Evolutionary conservation across 2,888 invertebrate species (phyloP).

Genomic region (Epistrophe eligans): DNA sequence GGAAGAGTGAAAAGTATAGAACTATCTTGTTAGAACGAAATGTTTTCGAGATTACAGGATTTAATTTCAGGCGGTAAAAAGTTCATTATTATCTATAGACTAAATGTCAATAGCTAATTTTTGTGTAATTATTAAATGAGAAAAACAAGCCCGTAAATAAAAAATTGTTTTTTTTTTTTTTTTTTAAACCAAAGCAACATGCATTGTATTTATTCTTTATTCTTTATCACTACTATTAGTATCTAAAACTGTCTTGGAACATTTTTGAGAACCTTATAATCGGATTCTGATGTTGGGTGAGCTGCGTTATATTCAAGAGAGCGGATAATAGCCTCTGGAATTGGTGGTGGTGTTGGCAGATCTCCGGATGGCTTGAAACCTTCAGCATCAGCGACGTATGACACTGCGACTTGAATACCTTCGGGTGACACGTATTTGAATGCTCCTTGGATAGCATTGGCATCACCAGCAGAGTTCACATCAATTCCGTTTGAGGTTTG

Average conservation of each 20-base stretch:
- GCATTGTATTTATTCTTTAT: no score
- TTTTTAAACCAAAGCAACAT: no score
- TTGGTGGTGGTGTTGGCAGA: slow-evolving; percentile 85
- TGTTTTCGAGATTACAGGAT: no score
- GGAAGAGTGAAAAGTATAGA: no score
- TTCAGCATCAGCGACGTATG: slow-evolving; percentile 86
- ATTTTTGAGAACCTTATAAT: no score
- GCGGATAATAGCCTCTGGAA: slow-evolving; percentile 85
- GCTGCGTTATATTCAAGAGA: slow-evolving; percentile 84
- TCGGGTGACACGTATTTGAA: slow-evolving; percentile 85
- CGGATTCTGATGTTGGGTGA: slow-evolving; percentile 77
- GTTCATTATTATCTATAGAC: no score
- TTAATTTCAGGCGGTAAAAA: no score
- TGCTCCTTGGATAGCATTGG: slow-evolving; percentile 85
- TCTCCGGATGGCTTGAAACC: slow-evolving; percentile 85
- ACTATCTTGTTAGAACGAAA: no score
- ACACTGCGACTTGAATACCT: slow-evolving; percentile 82
- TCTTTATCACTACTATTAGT: background rate
- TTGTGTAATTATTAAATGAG: no score
- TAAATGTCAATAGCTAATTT: no score
- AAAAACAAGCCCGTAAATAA: no score
- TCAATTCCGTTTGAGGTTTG: slow-evolving; percentile 87
- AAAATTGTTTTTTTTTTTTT: no score
- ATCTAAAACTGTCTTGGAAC: background rate
- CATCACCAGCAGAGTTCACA: slow-evolving; percentile 85